Percentiles rank a stretch among this genome's conserved stretches.
These are phyloP conservation scores for Aphelenchoides avenae DNA, from an alignment of 1,140 invertebrate genomes.

Conservation along the genomic window DNA sequence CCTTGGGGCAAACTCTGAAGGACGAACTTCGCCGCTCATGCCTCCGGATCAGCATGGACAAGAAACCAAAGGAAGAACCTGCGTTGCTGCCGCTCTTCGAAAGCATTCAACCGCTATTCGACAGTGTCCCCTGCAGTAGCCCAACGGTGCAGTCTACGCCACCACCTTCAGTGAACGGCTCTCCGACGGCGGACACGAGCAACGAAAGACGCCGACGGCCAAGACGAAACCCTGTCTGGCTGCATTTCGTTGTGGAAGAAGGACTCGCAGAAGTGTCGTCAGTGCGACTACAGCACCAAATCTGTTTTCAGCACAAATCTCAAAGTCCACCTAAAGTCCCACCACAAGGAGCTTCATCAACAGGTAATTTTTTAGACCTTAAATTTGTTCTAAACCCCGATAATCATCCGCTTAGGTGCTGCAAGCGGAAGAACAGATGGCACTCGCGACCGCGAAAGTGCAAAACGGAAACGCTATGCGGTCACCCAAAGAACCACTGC, in stretches of 20 bases:
- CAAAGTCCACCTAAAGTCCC: conserved; percentile 44
- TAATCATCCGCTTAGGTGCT: conserved; percentile 1
- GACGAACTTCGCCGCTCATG: conserved; percentile 2
- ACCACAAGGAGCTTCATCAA: conserved; percentile 43
- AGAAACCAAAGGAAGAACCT: not conserved
- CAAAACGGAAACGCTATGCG: too few relatives aligned
- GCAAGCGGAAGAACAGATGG: conserved; percentile 4
- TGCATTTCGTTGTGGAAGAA: conserved; percentile 44
- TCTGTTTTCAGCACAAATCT: conserved; percentile 51
- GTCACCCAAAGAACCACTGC: too few relatives aligned
- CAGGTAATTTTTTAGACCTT: conserved; percentile 28
- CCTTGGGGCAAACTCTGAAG: conserved; percentile 8
- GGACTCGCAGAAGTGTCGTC: conserved; percentile 37
- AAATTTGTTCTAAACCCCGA: too few relatives aligned
- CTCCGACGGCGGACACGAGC: not conserved
- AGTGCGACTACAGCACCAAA: conserved; percentile 41
- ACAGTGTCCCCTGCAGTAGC: too few relatives aligned
- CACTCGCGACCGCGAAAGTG: conserved; percentile 1
- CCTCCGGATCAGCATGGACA: not conserved
- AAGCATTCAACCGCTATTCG: too few relatives aligned
- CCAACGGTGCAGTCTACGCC: not conserved
- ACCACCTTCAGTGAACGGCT: not conserved
- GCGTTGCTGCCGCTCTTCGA: too few relatives aligned
- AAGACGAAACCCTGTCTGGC: conserved; percentile 42
- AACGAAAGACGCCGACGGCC: conserved; percentile 31